Evolutionary conservation across 2,888 invertebrate species (phyloP).

Genomic region (Cantharis rustica): DNA sequence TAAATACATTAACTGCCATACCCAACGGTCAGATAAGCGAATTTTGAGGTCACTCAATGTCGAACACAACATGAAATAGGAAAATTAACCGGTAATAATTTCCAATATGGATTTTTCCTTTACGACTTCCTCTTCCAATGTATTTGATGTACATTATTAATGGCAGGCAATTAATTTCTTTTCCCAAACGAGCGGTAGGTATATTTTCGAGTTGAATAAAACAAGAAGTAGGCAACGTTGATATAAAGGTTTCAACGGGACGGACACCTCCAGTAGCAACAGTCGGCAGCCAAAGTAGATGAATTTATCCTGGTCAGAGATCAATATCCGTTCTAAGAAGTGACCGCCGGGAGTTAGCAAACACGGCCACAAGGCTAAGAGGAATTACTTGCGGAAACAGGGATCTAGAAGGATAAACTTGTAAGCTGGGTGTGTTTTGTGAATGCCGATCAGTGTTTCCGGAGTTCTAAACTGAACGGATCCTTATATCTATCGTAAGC

Average conservation of each 20-base stretch:
- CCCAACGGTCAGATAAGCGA: constrained; percentile 38
- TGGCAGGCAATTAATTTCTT: background rate
- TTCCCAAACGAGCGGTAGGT: background rate
- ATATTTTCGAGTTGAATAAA: background rate
- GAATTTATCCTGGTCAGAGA: constrained; percentile 38
- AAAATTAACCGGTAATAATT: constrained; percentile 21
- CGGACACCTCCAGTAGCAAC: constrained; percentile 19
- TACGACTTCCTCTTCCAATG: background rate
- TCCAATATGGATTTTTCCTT: background rate
- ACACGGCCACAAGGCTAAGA: constrained; percentile 45
- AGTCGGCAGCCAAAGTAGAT: constrained; percentile 29
- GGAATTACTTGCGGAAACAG: constrained; percentile 52
- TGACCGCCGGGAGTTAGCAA: constrained; percentile 47
- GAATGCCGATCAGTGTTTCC: constrained; percentile 48
- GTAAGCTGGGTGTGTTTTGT: constrained; percentile 50
- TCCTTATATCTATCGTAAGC: constrained; percentile 30
- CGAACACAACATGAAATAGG: constrained; percentile 33
- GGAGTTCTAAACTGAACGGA: constrained; percentile 33
- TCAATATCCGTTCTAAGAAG: constrained; percentile 47
- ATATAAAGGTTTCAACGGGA: constrained; percentile 6
- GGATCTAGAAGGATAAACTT: constrained; percentile 51
- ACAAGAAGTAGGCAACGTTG: background rate
- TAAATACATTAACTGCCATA: constrained; percentile 42
- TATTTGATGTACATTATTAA: background rate
- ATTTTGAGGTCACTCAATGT: constrained; percentile 37